Conservation (phyloP, 2,888 invertebrate genomes). For the Pyrgus malvae region DNA sequence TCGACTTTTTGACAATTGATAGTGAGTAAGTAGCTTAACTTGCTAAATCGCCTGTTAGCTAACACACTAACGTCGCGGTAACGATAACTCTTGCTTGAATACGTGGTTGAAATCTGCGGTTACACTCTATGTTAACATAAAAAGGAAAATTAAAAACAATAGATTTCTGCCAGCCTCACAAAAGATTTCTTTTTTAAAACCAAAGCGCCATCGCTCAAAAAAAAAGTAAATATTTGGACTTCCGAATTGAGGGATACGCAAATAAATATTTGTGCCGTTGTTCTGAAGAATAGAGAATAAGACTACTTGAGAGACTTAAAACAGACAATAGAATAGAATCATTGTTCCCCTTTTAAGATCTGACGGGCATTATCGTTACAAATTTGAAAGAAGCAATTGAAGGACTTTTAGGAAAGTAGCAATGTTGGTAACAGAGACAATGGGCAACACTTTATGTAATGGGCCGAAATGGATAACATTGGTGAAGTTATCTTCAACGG, state of each 20-base stretch:
- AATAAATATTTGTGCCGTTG: not conserved
- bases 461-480: constrained; percentile 63
- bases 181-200: not conserved
- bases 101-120: constrained; percentile 1
- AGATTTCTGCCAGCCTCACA: too few species aligned
- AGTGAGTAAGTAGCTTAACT: too few species aligned
- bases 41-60: too few species aligned
- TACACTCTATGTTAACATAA: not conserved
- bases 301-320: too few species aligned
- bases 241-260: too few species aligned
- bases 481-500: constrained; percentile 61
- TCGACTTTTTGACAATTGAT: too few species aligned
- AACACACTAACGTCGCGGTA: not conserved
- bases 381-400: constrained; percentile 36
- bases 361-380: constrained; percentile 34
- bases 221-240: not conserved
- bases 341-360: constrained; percentile 16
- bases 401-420: constrained; percentile 39
- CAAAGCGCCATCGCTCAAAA: not conserved
- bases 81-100: not conserved
- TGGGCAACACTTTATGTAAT: constrained; percentile 68
- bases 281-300: not conserved
- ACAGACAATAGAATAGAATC: constrained; percentile 5
- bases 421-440: constrained; percentile 47
- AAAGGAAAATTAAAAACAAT: too few species aligned